phyloP scores from a whole-genome alignment of 64 coral and sea anemone genomes.

The Pocillopora verrucosa region DNA sequence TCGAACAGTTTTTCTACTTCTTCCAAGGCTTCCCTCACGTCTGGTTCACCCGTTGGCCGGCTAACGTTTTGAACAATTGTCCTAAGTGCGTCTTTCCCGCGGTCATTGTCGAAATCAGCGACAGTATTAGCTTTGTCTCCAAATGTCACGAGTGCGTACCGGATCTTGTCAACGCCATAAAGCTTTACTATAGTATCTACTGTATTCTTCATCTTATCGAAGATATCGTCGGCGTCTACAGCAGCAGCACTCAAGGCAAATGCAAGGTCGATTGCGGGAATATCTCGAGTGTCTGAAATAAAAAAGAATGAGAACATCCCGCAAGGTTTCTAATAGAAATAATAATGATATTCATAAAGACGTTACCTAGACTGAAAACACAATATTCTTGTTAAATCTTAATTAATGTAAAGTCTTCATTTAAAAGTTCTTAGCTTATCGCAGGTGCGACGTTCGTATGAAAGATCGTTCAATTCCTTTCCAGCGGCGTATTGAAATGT shows the following conservation, averaged over 20 bases:
- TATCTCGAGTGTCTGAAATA: conserved; percentile 28
- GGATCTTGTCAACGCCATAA: conserved; percentile 41
- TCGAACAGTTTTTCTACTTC: conserved; percentile 17
- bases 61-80: background rate
- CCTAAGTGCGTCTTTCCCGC: conserved; percentile 2
- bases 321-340: too few species aligned
- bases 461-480: too few species aligned
- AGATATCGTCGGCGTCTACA: conserved; percentile 35
- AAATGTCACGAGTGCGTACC: conserved; percentile 36
- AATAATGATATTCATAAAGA: too few species aligned
- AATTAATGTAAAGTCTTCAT: too few species aligned
- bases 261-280: conserved; percentile 33
- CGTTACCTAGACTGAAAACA: background rate
- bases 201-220: conserved; percentile 42
- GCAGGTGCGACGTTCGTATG: too few species aligned
- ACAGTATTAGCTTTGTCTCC: conserved; percentile 26
- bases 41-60: conserved; percentile 19
- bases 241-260: conserved; percentile 77
- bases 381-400: too few species aligned
- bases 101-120: conserved; percentile 51
- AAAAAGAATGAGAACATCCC: background rate
- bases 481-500: too few species aligned
- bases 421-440: too few species aligned
- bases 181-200: conserved; percentile 45
- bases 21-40: conserved; percentile 17